Base-by-base conservation (phyloP, 2,888 invertebrate species). In the Fissipunctia ypsillon region DNA sequence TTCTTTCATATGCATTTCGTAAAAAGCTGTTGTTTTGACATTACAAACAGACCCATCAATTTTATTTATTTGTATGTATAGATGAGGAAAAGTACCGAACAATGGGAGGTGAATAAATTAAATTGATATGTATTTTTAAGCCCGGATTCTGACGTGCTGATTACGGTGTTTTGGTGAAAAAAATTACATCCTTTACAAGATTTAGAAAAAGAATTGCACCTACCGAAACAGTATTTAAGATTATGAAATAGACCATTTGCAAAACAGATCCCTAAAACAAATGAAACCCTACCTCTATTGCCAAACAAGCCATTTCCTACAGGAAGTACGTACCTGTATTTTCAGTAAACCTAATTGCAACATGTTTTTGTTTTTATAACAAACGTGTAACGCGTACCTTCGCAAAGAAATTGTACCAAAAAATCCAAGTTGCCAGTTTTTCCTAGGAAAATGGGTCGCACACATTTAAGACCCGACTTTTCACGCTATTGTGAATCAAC, bases 361-460 rank as follows among this genome's bases (percentile, higher is more conserved):
- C 25, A 38, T 45, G n/a, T 31, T 28, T 43, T 72, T 35, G 1
- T 50, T 45, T 57, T 63, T 28, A 50, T 41, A 50, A 22, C 43
- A 63, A 79, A 50, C n/a, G 14, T 63, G 72, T 50, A 78, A 69
- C 25, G 31, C 19, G n/a, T 56, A 60, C n/a, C 43, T 59, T 73
- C 4, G 12, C 25, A 45, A 28, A 28, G 22, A 73, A 61, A 28
- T 45, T 48, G n/a, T 54, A 22, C 28, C 6, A 16, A 71, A 61
- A 63, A 52, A 19, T 2, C 43, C 35, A 50, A 61, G 48, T 35
- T 28, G 16, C 50, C 19, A 25, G 31, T 48, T 45, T 57, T 50
- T 31, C 28, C 22, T 28, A n/a, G 31, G 10, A 80, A 80, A 45
- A 31, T 64, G 22, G 57, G 50, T 73, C 57, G 22, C 61, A 38